Base-by-base conservation (phyloP, 1,140 invertebrate genomes). In the Coboldia fuscipes region DNA sequence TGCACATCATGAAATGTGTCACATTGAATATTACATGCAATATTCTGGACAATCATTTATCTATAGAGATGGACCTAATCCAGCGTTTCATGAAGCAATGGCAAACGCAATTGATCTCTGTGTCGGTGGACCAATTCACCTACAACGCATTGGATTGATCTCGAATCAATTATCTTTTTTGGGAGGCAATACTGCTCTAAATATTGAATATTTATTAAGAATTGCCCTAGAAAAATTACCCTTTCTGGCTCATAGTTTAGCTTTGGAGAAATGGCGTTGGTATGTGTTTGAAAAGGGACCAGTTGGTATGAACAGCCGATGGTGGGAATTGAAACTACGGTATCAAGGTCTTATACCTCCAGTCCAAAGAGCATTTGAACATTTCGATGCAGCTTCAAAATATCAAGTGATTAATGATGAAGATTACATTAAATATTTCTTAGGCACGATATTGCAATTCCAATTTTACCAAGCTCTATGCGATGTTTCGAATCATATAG, bases 11-110 rank as follows among this genome's bases (percentile, higher is more conserved):
- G 80, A 85, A 63, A 78, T 85, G 73, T 71, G 77, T 0, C 77
- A 83, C 51, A 64, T 83, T 4, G 72, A 84, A 44, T 85, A 84
- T 53, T 84, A 78, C 47, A 52, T 82, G n/a, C 72, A 80, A 37
- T 85, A 85, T 43, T 61, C 70, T 2, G 65, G 79, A 28, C 75
- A 77, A 42, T 75, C 77, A 1, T 63, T 68, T 38, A 40, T 79
- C 2, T 83, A 76, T 52, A 58, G 79, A 34, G 70, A 72, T 39
- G 82, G 81, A 27, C 76, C 79, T 0, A 75, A 86, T 50, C 76
- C 80, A 74, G 79, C 77, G 20, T 89, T 89, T 48, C 80, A 88
- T 47, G 84, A 89, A 55, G 84, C 81, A 3, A 64, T 89, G 2
- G 82, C 83, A n/a, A 83, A 89, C 48, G 71, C 77, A 0, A 66